Base-by-base conservation (phyloP, 2,113 vertebrate genomes). In the Holacanthus passer region DNA sequence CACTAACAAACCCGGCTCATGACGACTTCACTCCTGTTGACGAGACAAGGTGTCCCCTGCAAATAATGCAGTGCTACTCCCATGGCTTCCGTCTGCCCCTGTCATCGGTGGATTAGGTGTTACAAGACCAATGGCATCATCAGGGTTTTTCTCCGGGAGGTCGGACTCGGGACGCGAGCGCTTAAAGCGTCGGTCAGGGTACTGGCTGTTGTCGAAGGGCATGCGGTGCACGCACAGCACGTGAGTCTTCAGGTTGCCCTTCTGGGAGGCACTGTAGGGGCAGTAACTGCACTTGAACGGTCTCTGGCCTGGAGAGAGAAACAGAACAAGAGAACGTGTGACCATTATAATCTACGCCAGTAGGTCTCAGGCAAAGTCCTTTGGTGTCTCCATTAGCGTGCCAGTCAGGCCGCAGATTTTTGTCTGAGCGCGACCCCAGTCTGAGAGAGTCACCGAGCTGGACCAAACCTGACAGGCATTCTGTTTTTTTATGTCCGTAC, bases 131-230 rank as follows among this genome's bases (percentile, higher is more conserved):
- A 6, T 0, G 13, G 89, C 81, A 4, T 97, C 96, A 69, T 96
- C 96, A 1, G 85, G 66, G 91, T 63, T 95, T 81, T 95, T 84
- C 41, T 89, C 96, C 5, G 94, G 77, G 19, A 92, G 75, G 50
- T 97, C 96, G 0, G 92, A 91, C 87, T 98, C 96, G 0, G 95
- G 87, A 45, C 96, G 94, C 88, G 97, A 97, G 81, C 97, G 97
- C 83, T 99, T 99, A 95, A 98, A 99, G 90, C 97, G 96, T 37
- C 97, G 96, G 85, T 99, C 97, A 0, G 98, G 97, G 65, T 98
- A 99, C 94, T 96, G 97, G 94, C 96, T 98, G 95, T 98, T 99
- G 96, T 99, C 97, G 24, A 98, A 99, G 90, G 98, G 97, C 97
- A 97, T 97, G 79, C 97, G 97, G 92, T 99, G 97, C 78, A 99